These are phyloP conservation scores for Myrmecobius fasciatus DNA, from an alignment of 2,113 vertebrate species.

Conservation along the genomic window DNA sequence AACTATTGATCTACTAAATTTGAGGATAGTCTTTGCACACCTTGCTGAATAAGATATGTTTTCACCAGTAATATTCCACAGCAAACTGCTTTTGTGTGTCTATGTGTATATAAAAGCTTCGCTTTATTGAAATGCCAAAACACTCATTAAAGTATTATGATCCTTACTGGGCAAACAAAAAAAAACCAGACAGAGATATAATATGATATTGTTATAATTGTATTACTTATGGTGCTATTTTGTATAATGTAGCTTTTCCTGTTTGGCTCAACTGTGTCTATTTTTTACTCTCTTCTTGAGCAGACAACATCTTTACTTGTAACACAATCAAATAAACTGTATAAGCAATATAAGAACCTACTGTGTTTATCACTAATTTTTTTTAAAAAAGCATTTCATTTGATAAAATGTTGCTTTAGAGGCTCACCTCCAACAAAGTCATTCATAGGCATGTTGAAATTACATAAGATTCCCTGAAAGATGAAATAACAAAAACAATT, in stretches of 20 bases:
- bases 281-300: not conserved
- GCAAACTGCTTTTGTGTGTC: not conserved
- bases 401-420: not conserved
- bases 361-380: not conserved
- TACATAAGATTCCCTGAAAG: not conserved
- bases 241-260: not conserved
- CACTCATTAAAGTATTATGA: not conserved
- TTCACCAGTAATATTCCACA: not conserved
- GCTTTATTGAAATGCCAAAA: not conserved
- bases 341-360: not conserved
- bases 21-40: not conserved
- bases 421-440: not conserved
- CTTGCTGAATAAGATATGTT: not conserved
- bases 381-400: not conserved
- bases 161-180: not conserved
- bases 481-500: not conserved
- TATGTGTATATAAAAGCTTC: not conserved
- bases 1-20: not conserved
- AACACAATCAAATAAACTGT: not conserved
- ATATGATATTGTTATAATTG: not conserved
- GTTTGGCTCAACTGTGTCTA: not conserved
- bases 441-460: not conserved
- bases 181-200: not conserved
- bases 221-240: not conserved
- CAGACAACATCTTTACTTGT: not conserved